Evolutionary conservation across 2,888 invertebrate genomes (phyloP).

Genomic region (Yponomeuta plumbellus): DNA sequence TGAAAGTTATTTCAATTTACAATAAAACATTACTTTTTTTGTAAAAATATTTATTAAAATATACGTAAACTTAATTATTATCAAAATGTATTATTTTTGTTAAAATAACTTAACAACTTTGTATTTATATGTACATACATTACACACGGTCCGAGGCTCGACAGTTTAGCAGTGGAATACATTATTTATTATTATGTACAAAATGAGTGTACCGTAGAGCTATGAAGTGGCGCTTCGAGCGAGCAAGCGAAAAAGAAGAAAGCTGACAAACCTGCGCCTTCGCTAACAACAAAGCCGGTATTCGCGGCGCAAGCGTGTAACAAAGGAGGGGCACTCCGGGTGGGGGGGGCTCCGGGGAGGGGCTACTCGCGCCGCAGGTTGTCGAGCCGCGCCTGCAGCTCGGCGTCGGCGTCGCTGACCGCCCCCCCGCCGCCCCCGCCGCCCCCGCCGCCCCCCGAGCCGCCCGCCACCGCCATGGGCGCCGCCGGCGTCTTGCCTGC

Average conservation of each 20-base stretch:
- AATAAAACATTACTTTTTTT: neutral
- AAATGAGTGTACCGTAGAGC: neutral
- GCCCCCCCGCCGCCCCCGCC: slow-evolving; percentile 56
- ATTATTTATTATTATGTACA: neutral
- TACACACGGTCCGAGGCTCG: neutral
- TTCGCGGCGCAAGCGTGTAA: neutral
- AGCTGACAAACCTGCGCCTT: slow-evolving; percentile 1
- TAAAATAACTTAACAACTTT: slow-evolving; percentile 32
- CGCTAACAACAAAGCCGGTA: neutral
- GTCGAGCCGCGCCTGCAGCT: slow-evolving; percentile 96
- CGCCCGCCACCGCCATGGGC: slow-evolving; percentile 48
- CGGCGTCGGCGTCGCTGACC: slow-evolving; percentile 93
- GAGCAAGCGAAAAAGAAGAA: neutral
- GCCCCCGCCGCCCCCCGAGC: slow-evolving; percentile 59
- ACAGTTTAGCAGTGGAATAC: neutral
- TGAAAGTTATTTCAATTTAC: neutral
- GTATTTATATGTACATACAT: slow-evolving; percentile 11
- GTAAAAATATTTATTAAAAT: slow-evolving; percentile 39
- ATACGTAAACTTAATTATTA: slow-evolving; percentile 43
- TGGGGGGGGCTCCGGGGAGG: neutral
- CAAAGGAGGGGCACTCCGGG: neutral
- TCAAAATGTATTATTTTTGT: slow-evolving; percentile 27
- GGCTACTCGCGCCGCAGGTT: slow-evolving; percentile 90
- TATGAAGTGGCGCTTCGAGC: neutral
- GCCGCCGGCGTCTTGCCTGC: slow-evolving; percentile 72